phyloP scores from a whole-genome alignment of 2,888 invertebrate genomes.

The Andrena praecox region DNA sequence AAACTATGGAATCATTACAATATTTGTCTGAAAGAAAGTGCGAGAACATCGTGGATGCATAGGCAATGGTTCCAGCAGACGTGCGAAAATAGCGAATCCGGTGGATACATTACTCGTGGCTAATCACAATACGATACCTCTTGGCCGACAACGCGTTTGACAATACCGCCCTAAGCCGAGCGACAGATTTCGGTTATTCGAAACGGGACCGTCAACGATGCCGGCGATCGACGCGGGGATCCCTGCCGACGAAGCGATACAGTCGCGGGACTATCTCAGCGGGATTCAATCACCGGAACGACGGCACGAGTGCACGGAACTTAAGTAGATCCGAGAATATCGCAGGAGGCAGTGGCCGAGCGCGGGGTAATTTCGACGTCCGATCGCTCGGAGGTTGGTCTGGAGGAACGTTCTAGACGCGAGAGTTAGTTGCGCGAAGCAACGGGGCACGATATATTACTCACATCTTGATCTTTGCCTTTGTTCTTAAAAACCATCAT shows the following conservation, averaged over 20 bases:
- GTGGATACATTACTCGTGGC: slow-evolving; percentile 2
- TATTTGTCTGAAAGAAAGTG: slow-evolving; percentile 2
- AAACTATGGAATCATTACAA: not conserved
- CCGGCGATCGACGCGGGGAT: slow-evolving; percentile 3
- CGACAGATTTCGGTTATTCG: slow-evolving; percentile 31
- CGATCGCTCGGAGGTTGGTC: not conserved
- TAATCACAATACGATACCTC: not conserved
- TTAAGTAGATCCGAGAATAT: slow-evolving; percentile 34
- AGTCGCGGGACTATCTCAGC: not conserved
- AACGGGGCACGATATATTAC: slow-evolving; percentile 83
- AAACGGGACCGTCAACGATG: slow-evolving; percentile 18
- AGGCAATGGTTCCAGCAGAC: not conserved
- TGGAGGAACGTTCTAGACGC: slow-evolving; percentile 8
- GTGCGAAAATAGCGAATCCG: not conserved
- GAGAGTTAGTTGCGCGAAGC: slow-evolving; percentile 12
- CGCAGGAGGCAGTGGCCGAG: not conserved
- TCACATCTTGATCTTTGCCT: slow-evolving; percentile 99
- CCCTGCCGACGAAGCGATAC: not conserved
- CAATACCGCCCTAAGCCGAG: slow-evolving; percentile 13
- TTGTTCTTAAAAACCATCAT: slow-evolving; percentile 99
- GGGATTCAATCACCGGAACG: slow-evolving; percentile 13
- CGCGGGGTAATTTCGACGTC: slow-evolving; percentile 18
- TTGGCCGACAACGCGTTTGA: slow-evolving; percentile 25
- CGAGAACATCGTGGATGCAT: not conserved
- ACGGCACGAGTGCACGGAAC: slow-evolving; percentile 5